phyloP scores from a whole-genome alignment of 2,113 vertebrate species.

The Siniperca knerii region DNA sequence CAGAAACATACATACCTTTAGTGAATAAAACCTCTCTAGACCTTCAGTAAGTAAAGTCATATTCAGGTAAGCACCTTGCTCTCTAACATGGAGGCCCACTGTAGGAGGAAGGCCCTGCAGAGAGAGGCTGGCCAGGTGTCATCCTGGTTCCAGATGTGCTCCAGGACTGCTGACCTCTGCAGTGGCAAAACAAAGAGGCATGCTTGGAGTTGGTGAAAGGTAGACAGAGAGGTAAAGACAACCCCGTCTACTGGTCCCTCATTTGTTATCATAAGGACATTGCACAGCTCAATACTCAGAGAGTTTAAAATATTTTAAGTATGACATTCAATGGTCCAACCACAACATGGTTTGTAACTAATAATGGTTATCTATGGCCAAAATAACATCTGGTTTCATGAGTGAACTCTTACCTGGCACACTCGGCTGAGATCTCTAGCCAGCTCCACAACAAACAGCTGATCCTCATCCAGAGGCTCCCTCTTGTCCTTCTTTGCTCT shows the following conservation, averaged over 20 bases:
- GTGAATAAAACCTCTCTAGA: background rate
- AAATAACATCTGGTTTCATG: background rate
- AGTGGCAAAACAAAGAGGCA: background rate
- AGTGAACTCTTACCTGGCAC: constrained; percentile 77
- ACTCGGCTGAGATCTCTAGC: constrained; percentile 82
- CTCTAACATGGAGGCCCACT: constrained; percentile 84
- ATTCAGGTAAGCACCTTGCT: constrained; percentile 77
- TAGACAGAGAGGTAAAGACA: background rate
- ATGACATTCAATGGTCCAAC: too few species aligned
- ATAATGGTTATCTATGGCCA: background rate
- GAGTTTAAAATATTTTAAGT: too few species aligned
- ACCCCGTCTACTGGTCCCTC: background rate
- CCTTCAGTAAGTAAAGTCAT: background rate
- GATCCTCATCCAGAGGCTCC: constrained; percentile 82
- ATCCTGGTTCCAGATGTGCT: constrained; percentile 80
- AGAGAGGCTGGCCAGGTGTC: constrained; percentile 81
- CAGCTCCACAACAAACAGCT: constrained; percentile 82
- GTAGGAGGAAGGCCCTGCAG: constrained; percentile 80
- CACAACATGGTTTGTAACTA: background rate
- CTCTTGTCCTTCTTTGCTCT: constrained; percentile 75
- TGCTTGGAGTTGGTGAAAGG: background rate
- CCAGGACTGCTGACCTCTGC: constrained; percentile 81
- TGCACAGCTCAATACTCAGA: too few species aligned
- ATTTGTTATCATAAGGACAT: background rate
- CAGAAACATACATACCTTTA: constrained; percentile 1